Evolutionary conservation across 2,113 vertebrate species (phyloP).

Genomic region (Stictonetta naevosa): DNA sequence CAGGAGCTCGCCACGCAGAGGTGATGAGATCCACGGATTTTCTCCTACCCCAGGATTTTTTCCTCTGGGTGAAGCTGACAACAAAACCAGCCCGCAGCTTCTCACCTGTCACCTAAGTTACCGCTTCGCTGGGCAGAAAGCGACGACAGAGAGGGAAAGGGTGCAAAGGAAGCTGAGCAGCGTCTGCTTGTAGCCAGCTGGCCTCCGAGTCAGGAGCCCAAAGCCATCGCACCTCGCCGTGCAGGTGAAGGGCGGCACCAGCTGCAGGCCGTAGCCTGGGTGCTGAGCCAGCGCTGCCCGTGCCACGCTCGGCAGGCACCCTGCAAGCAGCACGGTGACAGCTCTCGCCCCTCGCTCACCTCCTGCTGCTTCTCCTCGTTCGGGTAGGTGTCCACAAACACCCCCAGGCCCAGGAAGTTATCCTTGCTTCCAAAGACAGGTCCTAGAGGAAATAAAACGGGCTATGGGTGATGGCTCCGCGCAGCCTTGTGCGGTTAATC

Average conservation of each 20-base stretch:
- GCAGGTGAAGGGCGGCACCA: rapidly evolving
- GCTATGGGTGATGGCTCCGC: background rate
- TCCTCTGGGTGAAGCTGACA: too few relatives aligned
- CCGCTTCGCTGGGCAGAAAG: rapidly evolving
- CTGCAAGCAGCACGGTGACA: rapidly evolving
- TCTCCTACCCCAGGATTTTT: background rate
- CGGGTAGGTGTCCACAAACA: conserved; percentile 97
- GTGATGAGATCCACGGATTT: rapidly evolving
- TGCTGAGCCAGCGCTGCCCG: background rate
- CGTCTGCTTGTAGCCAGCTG: background rate
- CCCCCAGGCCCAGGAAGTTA: conserved; percentile 93
- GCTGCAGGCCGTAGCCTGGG: rapidly evolving
- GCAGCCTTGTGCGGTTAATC: background rate
- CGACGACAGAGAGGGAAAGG: rapidly evolving
- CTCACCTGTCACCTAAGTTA: rapidly evolving
- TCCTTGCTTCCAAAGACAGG: conserved; percentile 96
- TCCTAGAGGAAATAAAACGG: conserved; percentile 73
- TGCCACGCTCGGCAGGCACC: background rate
- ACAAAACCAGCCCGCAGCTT: background rate
- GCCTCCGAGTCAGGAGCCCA: background rate
- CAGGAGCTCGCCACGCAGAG: rapidly evolving
- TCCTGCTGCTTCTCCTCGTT: conserved; percentile 98
- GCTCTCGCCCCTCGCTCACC: conserved; percentile 73
- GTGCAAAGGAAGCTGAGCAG: rapidly evolving
- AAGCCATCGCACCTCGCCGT: rapidly evolving